A percentile compares a stretch with the other conserved stretches of the same genome.
These are phyloP conservation scores for Pocillopora grandis DNA, from an alignment of 92 coral and sea anemone species.

Conservation along the genomic window DNA sequence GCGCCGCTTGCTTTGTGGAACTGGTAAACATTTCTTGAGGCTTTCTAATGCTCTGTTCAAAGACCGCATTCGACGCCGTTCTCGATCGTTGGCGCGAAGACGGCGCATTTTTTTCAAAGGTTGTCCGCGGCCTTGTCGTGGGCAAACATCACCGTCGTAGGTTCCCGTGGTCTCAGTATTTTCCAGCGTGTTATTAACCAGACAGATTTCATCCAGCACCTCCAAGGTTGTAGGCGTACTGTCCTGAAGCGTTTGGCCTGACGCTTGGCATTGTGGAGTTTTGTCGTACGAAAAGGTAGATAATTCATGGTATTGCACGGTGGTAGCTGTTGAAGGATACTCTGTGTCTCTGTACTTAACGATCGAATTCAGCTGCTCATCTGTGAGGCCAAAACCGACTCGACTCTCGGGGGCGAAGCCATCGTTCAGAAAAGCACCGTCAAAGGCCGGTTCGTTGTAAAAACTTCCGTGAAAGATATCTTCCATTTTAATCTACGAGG, in stretches of 20 bases:
- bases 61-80: constrained; percentile 93
- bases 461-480: constrained; percentile 37
- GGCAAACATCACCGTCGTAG: constrained; percentile 43
- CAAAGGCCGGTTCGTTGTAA: constrained; percentile 32
- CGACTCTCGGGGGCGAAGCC: constrained; percentile 32
- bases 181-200: constrained; percentile 8
- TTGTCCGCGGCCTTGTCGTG: constrained; percentile 65
- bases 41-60: constrained; percentile 94
- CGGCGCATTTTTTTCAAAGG: constrained; percentile 97
- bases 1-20: constrained; percentile 92
- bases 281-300: constrained; percentile 11
- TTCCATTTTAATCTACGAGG: constrained; percentile 37
- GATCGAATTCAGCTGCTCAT: constrained; percentile 22
- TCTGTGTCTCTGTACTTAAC: constrained; percentile 25
- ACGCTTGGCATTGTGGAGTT: neutral
- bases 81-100: constrained; percentile 99
- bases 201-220: constrained; percentile 12
- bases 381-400: constrained; percentile 4
- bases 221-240: constrained; percentile 10
- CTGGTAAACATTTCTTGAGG: constrained; percentile 94
- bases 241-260: neutral
- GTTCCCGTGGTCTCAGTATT: constrained; percentile 72
- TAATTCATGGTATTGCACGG: constrained; percentile 18
- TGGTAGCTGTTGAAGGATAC: neutral
- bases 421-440: constrained; percentile 29